Evolutionary conservation across 2,113 vertebrate genomes (phyloP).

Genomic region (Hippoglossus stenolepis): DNA sequence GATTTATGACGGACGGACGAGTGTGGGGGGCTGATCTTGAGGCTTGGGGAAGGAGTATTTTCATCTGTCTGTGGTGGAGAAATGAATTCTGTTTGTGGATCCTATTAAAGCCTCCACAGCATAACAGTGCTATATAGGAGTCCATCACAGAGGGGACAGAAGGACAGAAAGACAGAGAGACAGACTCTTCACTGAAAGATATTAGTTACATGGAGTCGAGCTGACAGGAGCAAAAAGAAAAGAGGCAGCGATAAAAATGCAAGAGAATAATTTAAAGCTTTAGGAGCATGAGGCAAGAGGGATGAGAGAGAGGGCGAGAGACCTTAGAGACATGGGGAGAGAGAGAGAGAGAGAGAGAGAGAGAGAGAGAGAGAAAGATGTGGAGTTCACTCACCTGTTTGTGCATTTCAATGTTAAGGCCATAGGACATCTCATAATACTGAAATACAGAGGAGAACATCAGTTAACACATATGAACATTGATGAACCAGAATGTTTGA

Average conservation of each 20-base stretch:
- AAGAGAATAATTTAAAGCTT: slow-evolving; percentile 30
- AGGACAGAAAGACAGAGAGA: neutral
- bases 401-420: slow-evolving; percentile 99
- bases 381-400: slow-evolving; percentile 90
- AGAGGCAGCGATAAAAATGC: neutral
- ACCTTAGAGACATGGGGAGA: neutral
- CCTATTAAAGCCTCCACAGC: slow-evolving; percentile 68
- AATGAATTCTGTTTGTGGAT: slow-evolving; percentile 70
- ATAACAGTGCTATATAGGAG: slow-evolving; percentile 26
- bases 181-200: slow-evolving; percentile 5
- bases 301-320: neutral
- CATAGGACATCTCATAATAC: slow-evolving; percentile 99
- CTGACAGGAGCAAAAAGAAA: slow-evolving; percentile 15
- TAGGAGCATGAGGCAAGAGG: neutral
- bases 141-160: slow-evolving; percentile 36
- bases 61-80: slow-evolving; percentile 38
- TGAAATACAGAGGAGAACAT: slow-evolving; percentile 76
- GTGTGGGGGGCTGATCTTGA: slow-evolving; percentile 16
- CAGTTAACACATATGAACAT: neutral
- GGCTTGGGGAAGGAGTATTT: slow-evolving; percentile 44
- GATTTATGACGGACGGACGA: slow-evolving; percentile 54
- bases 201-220: slow-evolving; percentile 6
- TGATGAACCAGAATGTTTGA: neutral
- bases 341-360: too few species aligned
- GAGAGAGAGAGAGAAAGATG: neutral